Base-by-base conservation (phyloP, 2,113 vertebrate species). In the Ageneiosus marmoratus region DNA sequence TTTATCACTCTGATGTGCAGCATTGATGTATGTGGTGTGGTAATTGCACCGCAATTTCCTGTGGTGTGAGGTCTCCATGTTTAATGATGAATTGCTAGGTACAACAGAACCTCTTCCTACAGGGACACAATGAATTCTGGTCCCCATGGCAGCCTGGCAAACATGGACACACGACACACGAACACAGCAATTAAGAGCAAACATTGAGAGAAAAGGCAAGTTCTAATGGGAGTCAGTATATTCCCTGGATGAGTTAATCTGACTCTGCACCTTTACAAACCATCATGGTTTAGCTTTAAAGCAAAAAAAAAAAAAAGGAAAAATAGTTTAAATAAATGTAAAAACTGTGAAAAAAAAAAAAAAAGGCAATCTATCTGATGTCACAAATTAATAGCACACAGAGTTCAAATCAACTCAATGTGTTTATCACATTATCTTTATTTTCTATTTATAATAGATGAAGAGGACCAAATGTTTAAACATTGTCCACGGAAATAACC, bases 181-280 rank as follows among this genome's bases (percentile, higher is more conserved):
- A 89, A 77, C 84, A 27, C 76, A 58, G 86, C 83, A 88, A 92
- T 91, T 88, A 90, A 82, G 51, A 48, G 32, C 51, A 78, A 85
- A 82, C 34, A 55, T 55, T 51, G 51, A 51, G 79, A 20, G 60
- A 80, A 80, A 18, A 62, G 16, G 15, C 37, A 56, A 70, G 67
- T 20, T 50, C 83, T 60, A 77, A 56, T 73, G 83, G 81, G 79
- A 69, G 56, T 63, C 50, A 2, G 7, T 75, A 20, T 56, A 51
- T 82, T 81, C 69, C 76, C 79, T 34, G 50, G 82, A 22, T 37
- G 79, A 50, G 34, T 37, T 63, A 37, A 60, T 51, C 27, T 34
- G 50, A 62, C 12, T 32, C 58, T 65, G n/a, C 56, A 63, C n/a
- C 79, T 56, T 34, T 34, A 55, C 75, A 24, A 69, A 84, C n/a